Percentiles rank a stretch among this genome's conserved stretches.
These are phyloP conservation scores for Pyrrhia umbra DNA, from an alignment of 2,888 invertebrate genomes.

Conservation along the genomic window DNA sequence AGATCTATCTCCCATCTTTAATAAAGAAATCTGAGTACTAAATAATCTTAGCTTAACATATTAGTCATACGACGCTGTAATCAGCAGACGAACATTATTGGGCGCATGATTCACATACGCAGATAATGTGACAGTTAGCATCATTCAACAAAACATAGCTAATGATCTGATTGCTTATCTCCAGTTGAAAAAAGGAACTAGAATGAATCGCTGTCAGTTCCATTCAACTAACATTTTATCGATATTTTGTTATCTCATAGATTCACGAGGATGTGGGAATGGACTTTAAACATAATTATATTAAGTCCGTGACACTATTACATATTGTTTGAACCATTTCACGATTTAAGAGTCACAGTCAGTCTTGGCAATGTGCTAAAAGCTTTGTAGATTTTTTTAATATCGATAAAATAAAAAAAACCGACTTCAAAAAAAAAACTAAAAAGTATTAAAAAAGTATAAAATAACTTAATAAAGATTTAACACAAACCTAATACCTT, in stretches of 20 bases:
- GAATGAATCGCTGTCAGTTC: slow-evolving; percentile 17
- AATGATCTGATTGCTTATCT: slow-evolving; percentile 32
- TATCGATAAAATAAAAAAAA: no score
- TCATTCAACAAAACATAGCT: slow-evolving; percentile 21
- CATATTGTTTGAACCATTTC: slow-evolving; percentile 1
- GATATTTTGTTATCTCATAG: slow-evolving; percentile 24
- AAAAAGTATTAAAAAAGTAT: no score
- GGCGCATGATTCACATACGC: slow-evolving; percentile 31
- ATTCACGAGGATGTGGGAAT: slow-evolving; percentile 21
- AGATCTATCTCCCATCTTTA: no score
- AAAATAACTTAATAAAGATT: no score
- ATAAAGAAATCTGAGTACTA: neutral
- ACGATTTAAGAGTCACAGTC: neutral
- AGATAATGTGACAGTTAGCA: slow-evolving; percentile 33
- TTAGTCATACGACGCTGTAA: slow-evolving; percentile 2
- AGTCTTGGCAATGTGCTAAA: no score
- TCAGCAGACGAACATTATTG: slow-evolving; percentile 23
- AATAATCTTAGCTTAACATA: neutral
- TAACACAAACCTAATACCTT: no score
- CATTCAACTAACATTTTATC: slow-evolving; percentile 28
- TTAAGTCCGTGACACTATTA: neutral
- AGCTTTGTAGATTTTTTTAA: no score
- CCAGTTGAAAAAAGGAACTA: slow-evolving; percentile 18
- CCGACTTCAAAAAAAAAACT: no score
- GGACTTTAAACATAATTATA: slow-evolving; percentile 24